Base-by-base conservation (phyloP, 2,888 invertebrate genomes). In the Imbricaverruca yamaguchii region DNA sequence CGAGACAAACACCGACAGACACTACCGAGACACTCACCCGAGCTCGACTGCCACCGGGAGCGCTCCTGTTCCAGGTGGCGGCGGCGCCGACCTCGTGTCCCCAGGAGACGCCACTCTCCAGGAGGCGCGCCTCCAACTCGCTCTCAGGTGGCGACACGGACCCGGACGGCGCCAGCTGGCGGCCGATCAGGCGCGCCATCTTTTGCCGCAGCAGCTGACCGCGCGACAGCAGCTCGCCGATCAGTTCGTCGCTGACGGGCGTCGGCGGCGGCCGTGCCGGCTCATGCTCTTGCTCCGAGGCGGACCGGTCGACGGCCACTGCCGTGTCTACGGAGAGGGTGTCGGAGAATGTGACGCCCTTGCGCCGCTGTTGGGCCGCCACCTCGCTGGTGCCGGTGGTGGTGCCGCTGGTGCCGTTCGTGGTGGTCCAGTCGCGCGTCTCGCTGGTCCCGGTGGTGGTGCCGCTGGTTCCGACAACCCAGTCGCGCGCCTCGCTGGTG, bases 281-380 rank as follows among this genome's bases (percentile, higher is more conserved):
- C 23, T 8, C 25, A 2, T 59, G 59, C 15, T 59, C 59, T 11
- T 15, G 12, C 11, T 15, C 11, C 12, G 59, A 59, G 12, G 11
- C 12, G 13, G 57, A 57, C 57, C 10, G 57, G 23, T 13, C 65
- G 65, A 10, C 39, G 11, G 74, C 74, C 21, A 55, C 55, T 55
- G 74, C 21, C 53, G 74, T 74, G 55, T 74, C 74, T 10, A 23
- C 53, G 39, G 74, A 74, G 53, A 53, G 74, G 15, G 74, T 74
- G 74, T 74, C 74, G 9, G 74, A 74, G 55, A 74, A 74, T 18
- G 74, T 74, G 74, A 74, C 74, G 74, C 74, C 74, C 74, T 74
- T 74, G 55, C 74, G 74, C 8, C 74, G 53, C 55, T 8, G 53
- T 21, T 9, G 53, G 10, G 15, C 53, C 9, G 65, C 1, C 65